phyloP scores from a whole-genome alignment of 2,888 invertebrate species.

The Stenolophus ochropezus region DNA sequence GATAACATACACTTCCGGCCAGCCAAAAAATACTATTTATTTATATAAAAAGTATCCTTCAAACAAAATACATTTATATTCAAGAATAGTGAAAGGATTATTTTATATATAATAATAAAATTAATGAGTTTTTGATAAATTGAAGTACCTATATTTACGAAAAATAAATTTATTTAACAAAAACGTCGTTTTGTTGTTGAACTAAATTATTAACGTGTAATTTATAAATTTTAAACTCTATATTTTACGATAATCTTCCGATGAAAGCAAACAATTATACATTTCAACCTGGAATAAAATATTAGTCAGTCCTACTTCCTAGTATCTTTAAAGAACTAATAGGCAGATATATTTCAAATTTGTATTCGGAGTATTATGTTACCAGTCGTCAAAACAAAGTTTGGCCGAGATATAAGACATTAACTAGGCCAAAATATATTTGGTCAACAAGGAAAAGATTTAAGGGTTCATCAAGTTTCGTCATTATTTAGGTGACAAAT shows the following conservation, averaged over 20 bases:
- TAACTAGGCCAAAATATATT: neutral
- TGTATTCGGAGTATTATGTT: slow-evolving; percentile 44
- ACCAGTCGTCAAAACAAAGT: slow-evolving; percentile 37
- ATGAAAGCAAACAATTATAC: slow-evolving; percentile 39
- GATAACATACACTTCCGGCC: slow-evolving; percentile 57
- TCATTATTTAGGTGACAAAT: slow-evolving; percentile 53
- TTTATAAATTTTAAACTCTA: neutral
- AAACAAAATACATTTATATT: neutral
- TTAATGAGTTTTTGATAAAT: too few relatives aligned
- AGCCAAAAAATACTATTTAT: neutral
- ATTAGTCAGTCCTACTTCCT: slow-evolving; percentile 54
- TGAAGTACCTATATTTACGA: too few relatives aligned
- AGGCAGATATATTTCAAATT: slow-evolving; percentile 52
- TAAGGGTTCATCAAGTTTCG: slow-evolving; percentile 38
- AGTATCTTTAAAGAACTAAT: slow-evolving; percentile 50
- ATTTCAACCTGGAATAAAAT: slow-evolving; percentile 47
- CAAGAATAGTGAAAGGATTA: neutral
- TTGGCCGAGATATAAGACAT: neutral
- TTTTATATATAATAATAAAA: too few relatives aligned
- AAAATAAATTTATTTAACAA: too few relatives aligned
- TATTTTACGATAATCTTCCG: slow-evolving; percentile 33
- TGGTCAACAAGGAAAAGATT: slow-evolving; percentile 1
- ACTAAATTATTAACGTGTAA: too few relatives aligned
- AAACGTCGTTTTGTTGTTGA: too few relatives aligned
- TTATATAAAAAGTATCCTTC: neutral